Evolutionary conservation across 2,113 vertebrate genomes (phyloP).

Genomic region (Cyprinodon tularosa): DNA sequence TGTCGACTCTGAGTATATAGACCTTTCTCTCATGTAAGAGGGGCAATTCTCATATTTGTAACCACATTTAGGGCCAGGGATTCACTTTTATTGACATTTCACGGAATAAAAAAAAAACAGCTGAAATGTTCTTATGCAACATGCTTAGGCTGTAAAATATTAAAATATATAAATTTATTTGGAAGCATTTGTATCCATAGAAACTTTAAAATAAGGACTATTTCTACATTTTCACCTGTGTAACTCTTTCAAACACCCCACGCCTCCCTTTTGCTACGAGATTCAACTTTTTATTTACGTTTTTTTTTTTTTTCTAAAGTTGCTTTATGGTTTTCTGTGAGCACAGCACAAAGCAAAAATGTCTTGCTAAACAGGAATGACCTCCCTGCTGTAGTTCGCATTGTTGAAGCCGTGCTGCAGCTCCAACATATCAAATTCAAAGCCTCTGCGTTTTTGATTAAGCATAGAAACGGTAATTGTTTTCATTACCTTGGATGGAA

Average conservation of each 20-base stretch:
- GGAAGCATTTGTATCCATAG: neutral
- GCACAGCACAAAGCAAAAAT: slow-evolving; percentile 21
- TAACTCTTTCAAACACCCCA: too few relatives aligned
- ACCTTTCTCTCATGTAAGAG: neutral
- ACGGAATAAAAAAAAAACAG: neutral
- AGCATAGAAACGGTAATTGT: slow-evolving; percentile 67
- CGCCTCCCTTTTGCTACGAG: neutral
- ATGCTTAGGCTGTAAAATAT: neutral
- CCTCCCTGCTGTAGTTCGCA: slow-evolving; percentile 21
- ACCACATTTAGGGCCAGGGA: neutral
- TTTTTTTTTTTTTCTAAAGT: neutral
- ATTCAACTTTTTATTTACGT: neutral
- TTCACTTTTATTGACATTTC: neutral
- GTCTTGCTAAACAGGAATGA: slow-evolving; percentile 15
- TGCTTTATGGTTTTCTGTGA: neutral
- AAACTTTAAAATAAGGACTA: neutral
- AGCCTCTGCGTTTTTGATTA: slow-evolving; percentile 65
- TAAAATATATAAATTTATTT: neutral
- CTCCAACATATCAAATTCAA: slow-evolving; percentile 34
- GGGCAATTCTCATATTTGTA: neutral
- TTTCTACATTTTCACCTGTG: neutral
- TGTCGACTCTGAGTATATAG: neutral
- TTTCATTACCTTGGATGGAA: slow-evolving; percentile 66
- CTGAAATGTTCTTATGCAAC: neutral
- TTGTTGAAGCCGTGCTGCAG: slow-evolving; percentile 35